A percentile compares a stretch with the other conserved stretches of the same genome.
phyloP scores from a whole-genome alignment of 2,888 invertebrate genomes.

The Amphimallon solstitiale region DNA sequence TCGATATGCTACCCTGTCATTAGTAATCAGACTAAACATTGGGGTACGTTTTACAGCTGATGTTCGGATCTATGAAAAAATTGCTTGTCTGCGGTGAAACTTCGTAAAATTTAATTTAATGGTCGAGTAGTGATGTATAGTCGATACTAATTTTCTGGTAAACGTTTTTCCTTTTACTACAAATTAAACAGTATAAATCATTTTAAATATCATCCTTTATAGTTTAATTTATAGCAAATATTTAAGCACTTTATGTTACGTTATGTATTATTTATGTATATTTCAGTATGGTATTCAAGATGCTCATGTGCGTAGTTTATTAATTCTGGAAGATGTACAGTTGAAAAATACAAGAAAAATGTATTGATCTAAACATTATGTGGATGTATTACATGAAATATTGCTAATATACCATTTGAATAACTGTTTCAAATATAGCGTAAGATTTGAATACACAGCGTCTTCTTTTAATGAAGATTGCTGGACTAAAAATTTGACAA shows the following conservation, averaged over 20 bases:
- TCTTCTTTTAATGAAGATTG: too few relatives aligned
- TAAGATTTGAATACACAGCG: too few relatives aligned
- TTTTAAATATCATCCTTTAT: background rate
- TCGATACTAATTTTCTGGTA: slow-evolving; percentile 30
- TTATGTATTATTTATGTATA: too few relatives aligned
- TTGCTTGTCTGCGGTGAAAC: slow-evolving; percentile 3
- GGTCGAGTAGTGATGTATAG: slow-evolving; percentile 28
- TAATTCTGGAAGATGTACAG: too few relatives aligned
- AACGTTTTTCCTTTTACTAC: slow-evolving; percentile 18
- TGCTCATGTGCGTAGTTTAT: too few relatives aligned
- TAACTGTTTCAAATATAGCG: too few relatives aligned
- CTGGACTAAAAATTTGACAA: too few relatives aligned
- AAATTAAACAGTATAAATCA: slow-evolving; percentile 22
- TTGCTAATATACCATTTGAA: too few relatives aligned
- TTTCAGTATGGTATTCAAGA: too few relatives aligned
- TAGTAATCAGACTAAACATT: slow-evolving; percentile 39
- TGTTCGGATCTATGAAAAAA: slow-evolving; percentile 35
- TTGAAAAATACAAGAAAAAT: too few relatives aligned
- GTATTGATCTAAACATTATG: too few relatives aligned
- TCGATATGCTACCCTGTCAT: slow-evolving; percentile 41
- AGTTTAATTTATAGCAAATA: background rate
- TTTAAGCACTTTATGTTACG: background rate
- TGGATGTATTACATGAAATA: too few relatives aligned
- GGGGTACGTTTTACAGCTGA: slow-evolving; percentile 38
- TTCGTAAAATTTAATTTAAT: slow-evolving; percentile 37